Evolutionary conservation across 2,113 vertebrate species (phyloP).

Genomic region (Arizona elegans): DNA sequence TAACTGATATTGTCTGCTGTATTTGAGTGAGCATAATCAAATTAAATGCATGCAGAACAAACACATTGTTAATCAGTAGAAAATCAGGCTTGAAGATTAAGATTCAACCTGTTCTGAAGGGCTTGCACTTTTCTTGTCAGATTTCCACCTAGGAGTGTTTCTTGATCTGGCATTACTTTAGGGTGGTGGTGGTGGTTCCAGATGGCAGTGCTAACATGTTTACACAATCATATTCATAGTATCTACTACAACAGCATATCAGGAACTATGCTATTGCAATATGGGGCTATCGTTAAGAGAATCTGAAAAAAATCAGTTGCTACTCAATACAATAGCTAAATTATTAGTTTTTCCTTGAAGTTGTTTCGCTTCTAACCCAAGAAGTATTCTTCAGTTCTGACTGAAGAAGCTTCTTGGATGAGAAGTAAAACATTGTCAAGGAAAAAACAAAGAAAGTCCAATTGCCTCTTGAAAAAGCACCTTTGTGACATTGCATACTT

Average conservation of each 20-base stretch:
- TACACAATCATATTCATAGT: not conserved
- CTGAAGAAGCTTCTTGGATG: no score
- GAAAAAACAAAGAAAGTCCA: no score
- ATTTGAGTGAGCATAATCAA: not conserved
- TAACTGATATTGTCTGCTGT: not conserved
- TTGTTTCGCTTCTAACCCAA: no score
- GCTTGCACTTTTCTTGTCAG: not conserved
- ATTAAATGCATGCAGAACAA: not conserved
- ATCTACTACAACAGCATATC: not conserved
- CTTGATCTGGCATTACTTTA: not conserved
- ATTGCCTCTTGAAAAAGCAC: no score
- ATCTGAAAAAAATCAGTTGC: not conserved
- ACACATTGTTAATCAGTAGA: not conserved
- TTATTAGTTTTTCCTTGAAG: not conserved
- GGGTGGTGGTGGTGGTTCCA: not conserved
- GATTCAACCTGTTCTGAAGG: not conserved
- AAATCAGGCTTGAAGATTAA: not conserved
- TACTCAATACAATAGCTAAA: not conserved
- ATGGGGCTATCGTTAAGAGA: not conserved
- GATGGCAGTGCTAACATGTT: not conserved
- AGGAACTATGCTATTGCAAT: not conserved
- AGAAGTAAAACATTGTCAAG: no score
- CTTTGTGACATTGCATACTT: not conserved
- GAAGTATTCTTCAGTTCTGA: no score
- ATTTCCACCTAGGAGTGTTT: not conserved